A percentile compares a stretch with the other conserved stretches of the same genome.
These are phyloP conservation scores for Cygnus olor DNA, from an alignment of 2,797 vertebrate species.

Conservation along the genomic window DNA sequence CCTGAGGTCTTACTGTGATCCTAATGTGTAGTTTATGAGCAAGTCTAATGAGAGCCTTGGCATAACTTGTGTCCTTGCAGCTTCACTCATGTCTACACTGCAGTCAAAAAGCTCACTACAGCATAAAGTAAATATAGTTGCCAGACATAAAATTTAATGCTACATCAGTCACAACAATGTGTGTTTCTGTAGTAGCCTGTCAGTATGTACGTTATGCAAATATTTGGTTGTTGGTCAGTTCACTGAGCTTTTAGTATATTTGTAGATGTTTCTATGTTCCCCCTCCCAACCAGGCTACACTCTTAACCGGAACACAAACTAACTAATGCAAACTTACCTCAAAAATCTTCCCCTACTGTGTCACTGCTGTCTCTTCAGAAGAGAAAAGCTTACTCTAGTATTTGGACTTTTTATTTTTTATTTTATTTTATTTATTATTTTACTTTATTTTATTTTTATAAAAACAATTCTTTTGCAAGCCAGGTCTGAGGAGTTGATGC, in stretches of 20 bases:
- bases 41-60: background rate
- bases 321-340: background rate
- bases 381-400: no score
- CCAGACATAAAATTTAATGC: background rate
- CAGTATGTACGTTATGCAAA: background rate
- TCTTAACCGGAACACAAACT: no score
- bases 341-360: background rate
- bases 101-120: background rate
- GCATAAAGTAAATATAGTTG: background rate
- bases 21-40: background rate
- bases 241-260: no score
- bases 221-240: background rate
- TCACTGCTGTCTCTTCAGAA: background rate
- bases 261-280: background rate
- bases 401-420: background rate
- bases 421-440: no score
- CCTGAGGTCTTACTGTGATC: no score
- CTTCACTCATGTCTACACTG: background rate
- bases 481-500: background rate
- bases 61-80: background rate
- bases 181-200: background rate
- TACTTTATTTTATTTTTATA: background rate
- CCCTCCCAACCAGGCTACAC: background rate
- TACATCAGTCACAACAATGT: no score
- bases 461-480: background rate